Percentiles rank a stretch among this genome's conserved stretches.
phyloP scores from a whole-genome alignment of 1,140 invertebrate species.

The Paralvinella palmiformis region DNA sequence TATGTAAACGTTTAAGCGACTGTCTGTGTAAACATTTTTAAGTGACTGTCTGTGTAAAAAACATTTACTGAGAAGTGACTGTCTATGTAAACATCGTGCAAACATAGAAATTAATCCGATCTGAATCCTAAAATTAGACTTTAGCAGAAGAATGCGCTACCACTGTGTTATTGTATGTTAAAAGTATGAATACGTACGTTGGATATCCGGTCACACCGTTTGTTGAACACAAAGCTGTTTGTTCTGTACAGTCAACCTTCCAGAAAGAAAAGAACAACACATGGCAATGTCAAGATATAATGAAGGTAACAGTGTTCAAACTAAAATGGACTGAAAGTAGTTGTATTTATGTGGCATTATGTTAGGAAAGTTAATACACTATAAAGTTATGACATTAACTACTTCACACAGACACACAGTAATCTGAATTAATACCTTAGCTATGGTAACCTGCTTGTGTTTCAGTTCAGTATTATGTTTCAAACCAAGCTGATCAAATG shows the following conservation, averaged over 20 bases:
- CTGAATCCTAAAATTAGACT: too few species aligned
- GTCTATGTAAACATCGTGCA: too few species aligned
- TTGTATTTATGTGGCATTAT: too few species aligned
- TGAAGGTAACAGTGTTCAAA: background rate
- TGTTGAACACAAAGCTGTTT: conserved; percentile 62
- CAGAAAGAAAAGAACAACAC: conserved; percentile 10
- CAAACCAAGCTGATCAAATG: conserved; percentile 84
- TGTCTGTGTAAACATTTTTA: too few species aligned
- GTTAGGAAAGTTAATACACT: too few species aligned
- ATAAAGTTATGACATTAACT: background rate
- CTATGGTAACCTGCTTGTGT: background rate
- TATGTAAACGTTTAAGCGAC: too few species aligned
- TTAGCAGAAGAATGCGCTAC: too few species aligned
- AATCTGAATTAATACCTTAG: background rate
- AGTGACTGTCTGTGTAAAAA: too few species aligned
- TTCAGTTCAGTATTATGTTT: conserved; percentile 50
- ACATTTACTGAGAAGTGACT: too few species aligned
- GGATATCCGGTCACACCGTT: conserved; percentile 71
- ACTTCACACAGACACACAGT: background rate
- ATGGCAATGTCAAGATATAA: background rate
- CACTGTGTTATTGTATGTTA: too few species aligned
- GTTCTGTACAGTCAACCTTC: conserved; percentile 66
- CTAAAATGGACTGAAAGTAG: background rate
- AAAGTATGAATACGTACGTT: conserved; percentile 49
- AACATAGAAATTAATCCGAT: too few species aligned